A percentile compares a stretch with the other conserved stretches of the same genome.
Conservation (phyloP, 1,140 invertebrate genomes). For the Hylaeus anthracinus region DNA sequence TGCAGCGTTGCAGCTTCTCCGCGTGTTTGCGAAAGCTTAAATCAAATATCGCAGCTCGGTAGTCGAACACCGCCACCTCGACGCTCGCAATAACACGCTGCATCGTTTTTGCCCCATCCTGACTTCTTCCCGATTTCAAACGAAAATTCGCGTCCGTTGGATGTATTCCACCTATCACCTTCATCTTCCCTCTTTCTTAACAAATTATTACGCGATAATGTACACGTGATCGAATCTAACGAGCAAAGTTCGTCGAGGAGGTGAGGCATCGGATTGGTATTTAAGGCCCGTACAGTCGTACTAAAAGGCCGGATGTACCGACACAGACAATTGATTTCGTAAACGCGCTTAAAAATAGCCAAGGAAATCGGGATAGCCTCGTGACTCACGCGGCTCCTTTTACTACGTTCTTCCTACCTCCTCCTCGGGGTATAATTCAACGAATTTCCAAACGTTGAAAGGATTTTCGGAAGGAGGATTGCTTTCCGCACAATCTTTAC, state of each 20-base stretch:
- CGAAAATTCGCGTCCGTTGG: too few species aligned
- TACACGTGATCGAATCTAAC: constrained; percentile 29
- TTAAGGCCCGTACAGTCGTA: constrained; percentile 35
- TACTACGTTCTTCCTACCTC: not conserved
- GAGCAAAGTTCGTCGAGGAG: constrained; percentile 14
- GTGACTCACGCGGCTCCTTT: constrained; percentile 50
- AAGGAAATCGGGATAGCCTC: constrained; percentile 23
- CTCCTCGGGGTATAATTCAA: constrained; percentile 29
- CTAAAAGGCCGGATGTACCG: constrained; percentile 55
- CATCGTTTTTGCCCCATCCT: constrained; percentile 39
- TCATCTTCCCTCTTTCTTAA: not conserved
- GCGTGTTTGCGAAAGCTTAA: constrained; percentile 57
- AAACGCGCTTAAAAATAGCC: constrained; percentile 56
- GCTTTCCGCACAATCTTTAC: not conserved
- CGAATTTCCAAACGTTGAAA: constrained; percentile 1
- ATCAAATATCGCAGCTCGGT: constrained; percentile 55
- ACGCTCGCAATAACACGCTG: constrained; percentile 50
- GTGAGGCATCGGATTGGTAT: constrained; percentile 35
- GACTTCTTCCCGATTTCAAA: not conserved
- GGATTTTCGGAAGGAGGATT: constrained; percentile 2
- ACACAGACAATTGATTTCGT: constrained; percentile 64
- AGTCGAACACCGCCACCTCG: not conserved
- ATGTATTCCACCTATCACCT: too few species aligned
- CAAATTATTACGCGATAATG: constrained; percentile 18
- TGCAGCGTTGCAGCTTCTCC: constrained; percentile 36